Conservation (phyloP, 2,797 vertebrate genomes). For the Ptychobarbus kaznakovi region DNA sequence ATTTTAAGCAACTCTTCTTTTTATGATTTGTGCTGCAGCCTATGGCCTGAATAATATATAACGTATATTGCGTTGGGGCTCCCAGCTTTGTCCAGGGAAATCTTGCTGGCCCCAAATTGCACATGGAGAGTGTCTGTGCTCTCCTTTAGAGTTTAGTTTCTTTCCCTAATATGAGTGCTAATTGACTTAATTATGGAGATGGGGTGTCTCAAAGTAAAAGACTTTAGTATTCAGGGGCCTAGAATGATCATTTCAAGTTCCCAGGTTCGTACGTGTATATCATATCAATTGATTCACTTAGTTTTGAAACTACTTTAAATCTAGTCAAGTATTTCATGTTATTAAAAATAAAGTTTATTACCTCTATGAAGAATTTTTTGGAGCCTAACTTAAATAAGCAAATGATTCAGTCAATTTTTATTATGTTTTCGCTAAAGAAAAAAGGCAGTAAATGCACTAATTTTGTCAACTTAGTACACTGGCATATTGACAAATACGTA, state of each 20-base stretch:
- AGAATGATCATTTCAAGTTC: conserved; percentile 8
- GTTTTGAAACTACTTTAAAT: conserved; percentile 6
- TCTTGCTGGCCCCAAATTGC: conserved; percentile 59
- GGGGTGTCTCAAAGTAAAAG: conserved; percentile 39
- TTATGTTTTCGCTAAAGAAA: not conserved
- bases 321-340: not conserved
- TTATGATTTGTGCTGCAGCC: conserved; percentile 32
- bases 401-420: not conserved
- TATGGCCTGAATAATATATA: conserved; percentile 57
- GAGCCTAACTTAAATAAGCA: not conserved
- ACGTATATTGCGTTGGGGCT: conserved; percentile 59
- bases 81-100: conserved; percentile 55
- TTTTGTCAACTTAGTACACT: not conserved
- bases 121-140: conserved; percentile 48
- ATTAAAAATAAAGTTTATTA: not conserved
- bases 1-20: conserved; percentile 49
- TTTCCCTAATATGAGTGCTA: conserved; percentile 33
- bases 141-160: conserved; percentile 24
- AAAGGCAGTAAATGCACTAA: not conserved
- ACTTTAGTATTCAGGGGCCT: conserved; percentile 15
- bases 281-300: not conserved
- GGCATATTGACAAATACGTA: not conserved
- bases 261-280: not conserved
- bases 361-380: not conserved
- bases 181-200: conserved; percentile 48